Conservation (phyloP, 2,113 vertebrate genomes). For the Corythoichthys haematopterus region DNA sequence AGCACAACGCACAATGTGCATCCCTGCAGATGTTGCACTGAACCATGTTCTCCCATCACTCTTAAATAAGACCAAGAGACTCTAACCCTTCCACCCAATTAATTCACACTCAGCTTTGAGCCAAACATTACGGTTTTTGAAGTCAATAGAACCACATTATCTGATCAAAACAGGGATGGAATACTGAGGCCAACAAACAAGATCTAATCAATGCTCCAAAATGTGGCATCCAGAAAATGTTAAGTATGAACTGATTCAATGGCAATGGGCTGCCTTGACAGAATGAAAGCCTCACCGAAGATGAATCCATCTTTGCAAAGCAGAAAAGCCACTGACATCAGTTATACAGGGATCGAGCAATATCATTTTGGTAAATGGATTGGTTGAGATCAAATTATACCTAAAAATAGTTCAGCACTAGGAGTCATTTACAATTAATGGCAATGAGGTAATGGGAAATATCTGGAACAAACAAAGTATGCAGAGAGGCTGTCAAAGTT, state of each 20-base stretch:
- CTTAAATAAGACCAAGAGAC: neutral
- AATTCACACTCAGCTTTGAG: neutral
- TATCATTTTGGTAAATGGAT: slow-evolving; percentile 8
- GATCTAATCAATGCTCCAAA: neutral
- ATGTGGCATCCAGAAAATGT: neutral
- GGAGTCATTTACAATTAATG: slow-evolving; percentile 12
- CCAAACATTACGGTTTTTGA: neutral
- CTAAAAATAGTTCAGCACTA: slow-evolving; percentile 5
- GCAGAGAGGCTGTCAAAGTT: slow-evolving; percentile 20
- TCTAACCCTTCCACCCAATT: no score
- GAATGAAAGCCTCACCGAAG: neutral
- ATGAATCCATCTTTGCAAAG: neutral
- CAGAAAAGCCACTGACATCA: neutral
- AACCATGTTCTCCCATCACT: neutral
- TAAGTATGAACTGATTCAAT: neutral
- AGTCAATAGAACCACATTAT: neutral
- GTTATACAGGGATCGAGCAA: neutral
- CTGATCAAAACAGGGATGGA: neutral
- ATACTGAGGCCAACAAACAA: neutral
- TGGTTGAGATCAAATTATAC: slow-evolving; percentile 12
- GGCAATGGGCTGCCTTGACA: neutral
- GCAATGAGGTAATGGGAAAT: slow-evolving; percentile 38
- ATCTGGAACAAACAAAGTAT: slow-evolving; percentile 17
- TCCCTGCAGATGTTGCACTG: neutral
- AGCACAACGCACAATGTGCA: neutral